Percentiles rank a stretch among this genome's conserved stretches.
phyloP scores from a whole-genome alignment of 2,113 vertebrate species.

The Todiramphus saurophagus region DNA sequence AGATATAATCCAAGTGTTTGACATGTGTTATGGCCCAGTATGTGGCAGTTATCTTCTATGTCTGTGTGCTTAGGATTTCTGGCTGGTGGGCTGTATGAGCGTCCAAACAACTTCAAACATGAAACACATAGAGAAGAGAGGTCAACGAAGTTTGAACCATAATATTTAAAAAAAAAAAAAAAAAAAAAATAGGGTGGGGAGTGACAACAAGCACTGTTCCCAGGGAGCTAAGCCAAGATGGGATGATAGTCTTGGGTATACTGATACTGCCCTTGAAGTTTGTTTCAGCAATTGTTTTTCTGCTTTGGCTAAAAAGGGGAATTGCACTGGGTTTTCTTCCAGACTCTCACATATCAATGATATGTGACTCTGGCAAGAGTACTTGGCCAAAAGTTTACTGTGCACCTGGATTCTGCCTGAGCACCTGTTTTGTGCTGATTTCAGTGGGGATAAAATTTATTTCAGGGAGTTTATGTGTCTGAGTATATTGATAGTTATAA shows the following conservation, averaged over 20 bases:
- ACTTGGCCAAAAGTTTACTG: not conserved
- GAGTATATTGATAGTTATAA: not conserved
- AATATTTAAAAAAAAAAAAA: not conserved
- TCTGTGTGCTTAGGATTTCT: not conserved
- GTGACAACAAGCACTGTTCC: not conserved
- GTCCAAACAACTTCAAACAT: not conserved
- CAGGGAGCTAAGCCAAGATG: not conserved
- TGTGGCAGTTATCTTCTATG: not conserved
- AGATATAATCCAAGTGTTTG: constrained; percentile 1
- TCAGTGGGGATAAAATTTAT: not conserved
- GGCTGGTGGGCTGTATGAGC: not conserved
- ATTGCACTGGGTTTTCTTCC: not conserved
- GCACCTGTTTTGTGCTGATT: not conserved
- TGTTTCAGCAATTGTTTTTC: not conserved
- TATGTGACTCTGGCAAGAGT: not conserved
- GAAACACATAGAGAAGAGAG: not conserved
- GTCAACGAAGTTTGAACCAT: not conserved
- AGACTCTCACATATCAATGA: not conserved
- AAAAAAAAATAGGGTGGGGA: not conserved
- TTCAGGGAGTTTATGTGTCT: not conserved
- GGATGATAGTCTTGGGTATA: not conserved
- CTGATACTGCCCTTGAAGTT: not conserved
- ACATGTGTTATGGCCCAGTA: not conserved
- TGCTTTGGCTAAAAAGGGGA: not conserved
- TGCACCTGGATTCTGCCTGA: constrained; percentile 8